Base-by-base conservation (phyloP, 2,888 invertebrate species). In the Acanthopleura granulata region DNA sequence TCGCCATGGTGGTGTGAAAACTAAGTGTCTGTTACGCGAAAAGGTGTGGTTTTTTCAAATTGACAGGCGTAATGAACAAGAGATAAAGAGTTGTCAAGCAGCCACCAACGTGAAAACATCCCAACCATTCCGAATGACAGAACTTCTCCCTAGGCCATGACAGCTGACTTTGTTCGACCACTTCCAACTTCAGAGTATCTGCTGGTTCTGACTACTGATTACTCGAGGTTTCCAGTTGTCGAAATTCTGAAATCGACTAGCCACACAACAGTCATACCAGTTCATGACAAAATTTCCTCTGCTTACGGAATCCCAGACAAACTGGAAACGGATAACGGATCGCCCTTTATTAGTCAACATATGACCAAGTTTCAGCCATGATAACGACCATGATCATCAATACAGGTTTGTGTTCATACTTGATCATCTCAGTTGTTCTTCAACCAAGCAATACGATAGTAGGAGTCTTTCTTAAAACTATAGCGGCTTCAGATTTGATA, bases 31-130 rank as follows among this genome's bases (percentile, higher is more conserved):
- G 14, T 62, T 83, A 15, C 70, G 81, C 50, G 49, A 49, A 22
- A 84, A 82, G 29, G 80, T 84, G 14, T 85, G 80, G 82, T 85
- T 82, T 62, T 80, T 82, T 25, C 75, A 77, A 12, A 80, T 82
- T 6, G 80, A 84, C 74, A 62, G 72, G 51, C 51, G 78, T 62
- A 81, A 80, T 14, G 82, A 83, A 72, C 12, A 70, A 12, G 25
- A 30, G 18, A 29, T 27, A 72, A 25, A 49, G 15, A 78, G 78
- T 66, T 80, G 80, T 50, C 75, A 75, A 76, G 78, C 76, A n/a
- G 49, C 76, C 22, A 76, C 57, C 16, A 27, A 70, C 30, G 22
- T 18, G 18, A 70, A 73, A 71, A n/a, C 6, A 1, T 22, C 25
- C 49, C 74, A 77, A 51, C 75, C 75, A 16, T 25, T 77, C 14